Evolutionary conservation across 1,140 invertebrate genomes (phyloP), one percentile per base, ranked within the genome.

Genomic region (Contarinia nasturtii): DNA sequence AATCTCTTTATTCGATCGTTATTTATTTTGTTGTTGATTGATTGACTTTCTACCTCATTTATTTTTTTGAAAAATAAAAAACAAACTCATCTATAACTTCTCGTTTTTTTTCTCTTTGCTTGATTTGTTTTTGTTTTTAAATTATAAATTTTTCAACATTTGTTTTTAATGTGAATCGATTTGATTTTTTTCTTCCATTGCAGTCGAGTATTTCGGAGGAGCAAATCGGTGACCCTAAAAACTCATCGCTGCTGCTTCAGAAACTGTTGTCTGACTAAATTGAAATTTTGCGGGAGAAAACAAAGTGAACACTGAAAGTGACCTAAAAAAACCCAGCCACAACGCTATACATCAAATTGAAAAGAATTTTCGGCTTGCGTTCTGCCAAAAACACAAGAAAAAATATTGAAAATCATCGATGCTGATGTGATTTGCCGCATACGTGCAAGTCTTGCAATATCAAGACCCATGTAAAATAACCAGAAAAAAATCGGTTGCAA

Each of bases 181-280:
- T 38, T 42, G 14, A 41, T 33, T 47, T 20, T 33, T 41, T 27
- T 37, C 38, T 44, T 38, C 38, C n/a, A 5, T 48, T 47, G 19
- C 10, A 42, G 37, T 20, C 21, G 49, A 50, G 19, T 50, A 47
- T 34, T 50, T 47, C 34, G 49, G 49, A 46, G 49, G 49, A 46
- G 34, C 8, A 20, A 45, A 14, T 27, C 45, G 49, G 49, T 50
- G 49, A 50, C 49, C 49, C 41, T 33, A 50, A 44, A 22, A 49
- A 49, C 33, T 49, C 40, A 22, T 50, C 40, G 5, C 34, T 50
- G 14, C 45, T 50, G 12, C 42, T 47, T 5, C 45, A 47, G 41
- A 50, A 47, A 37, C 38, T 44, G 18, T 19, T 50, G n/a, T 50
- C 41, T 17, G 33, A 47, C n/a, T 41, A 49, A 40, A 14, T n/a